Evolutionary conservation across 2,797 vertebrate species (phyloP), one percentile per base, ranked within the genome.

Genomic region (Zenarchopterus dispar): DNA sequence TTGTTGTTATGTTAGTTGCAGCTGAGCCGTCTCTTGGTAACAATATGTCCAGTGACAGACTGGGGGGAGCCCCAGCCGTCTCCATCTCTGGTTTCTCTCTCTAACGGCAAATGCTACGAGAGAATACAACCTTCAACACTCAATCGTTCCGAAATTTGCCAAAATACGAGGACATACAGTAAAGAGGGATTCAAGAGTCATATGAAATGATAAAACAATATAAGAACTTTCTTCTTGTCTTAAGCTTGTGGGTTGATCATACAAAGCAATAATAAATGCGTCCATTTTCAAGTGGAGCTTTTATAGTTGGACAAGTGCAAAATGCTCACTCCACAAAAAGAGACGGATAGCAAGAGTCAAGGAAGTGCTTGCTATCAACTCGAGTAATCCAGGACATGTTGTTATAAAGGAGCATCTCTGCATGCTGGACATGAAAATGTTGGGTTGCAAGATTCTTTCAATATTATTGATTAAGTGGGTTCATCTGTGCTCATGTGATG

Each of bases 11-110:
- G n/a, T 4, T 28, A 7, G 28, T 6, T 4, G 28, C 59, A 51
- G 28, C 64, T 66, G 48, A 52, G 36, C 52, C 56, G 64, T 53
- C 48, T 67, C 70, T 70, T 75, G 63, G 69, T 70, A 65, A 70
- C 47, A 43, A 62, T 28, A 9, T 1, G 19, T 51, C 43, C 11
- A 6, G 67, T 56, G 75, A 69, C 85, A 81, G 73, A 73, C 55
- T 72, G 36, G 54, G 60, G 71, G 56, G 54, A 73, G 84, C 80
- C 69, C 78, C 86, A 88, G 88, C 89, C 89, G 90, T 88, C 87
- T 75, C 79, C 73, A 73, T 73, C 75, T 75, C 83, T 87, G 80
- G 63, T 64, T 71, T 82, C 77, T 69, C 73, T 75, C 64, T 67
- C 81, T 76, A 75, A 43, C 66, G 57, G 61, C 57, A 75, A 85